Conservation (phyloP, 2,888 invertebrate genomes). For the Caenorhabditis sp. region DNA sequence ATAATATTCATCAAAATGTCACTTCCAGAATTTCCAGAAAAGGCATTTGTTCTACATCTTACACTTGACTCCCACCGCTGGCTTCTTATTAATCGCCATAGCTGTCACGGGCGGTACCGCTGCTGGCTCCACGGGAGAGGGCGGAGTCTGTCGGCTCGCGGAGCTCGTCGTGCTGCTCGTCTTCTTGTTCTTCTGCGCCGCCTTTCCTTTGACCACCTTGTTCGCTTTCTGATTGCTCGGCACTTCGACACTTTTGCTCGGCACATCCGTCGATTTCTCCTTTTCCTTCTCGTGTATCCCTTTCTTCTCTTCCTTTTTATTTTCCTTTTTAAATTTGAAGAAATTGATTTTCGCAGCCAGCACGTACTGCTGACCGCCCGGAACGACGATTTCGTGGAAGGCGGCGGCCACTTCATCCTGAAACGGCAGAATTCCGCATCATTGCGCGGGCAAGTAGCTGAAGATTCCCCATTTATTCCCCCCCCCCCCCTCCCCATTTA, state of each 20-base stretch:
- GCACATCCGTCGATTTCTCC: conserved; percentile 7
- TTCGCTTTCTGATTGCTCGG: conserved; percentile 5
- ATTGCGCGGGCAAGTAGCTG: too few relatives aligned
- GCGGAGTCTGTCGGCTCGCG: conserved; percentile 13
- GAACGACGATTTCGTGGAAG: conserved; percentile 19
- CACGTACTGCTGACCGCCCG: conserved; percentile 20
- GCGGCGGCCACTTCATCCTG: conserved; percentile 7
- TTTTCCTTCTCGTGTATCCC: background rate
- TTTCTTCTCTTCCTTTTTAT: conserved; percentile 2
- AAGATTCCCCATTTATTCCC: too few relatives aligned
- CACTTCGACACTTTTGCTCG: conserved; percentile 10
- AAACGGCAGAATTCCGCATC: too few relatives aligned
- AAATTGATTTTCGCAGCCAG: background rate
- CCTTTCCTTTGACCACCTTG: background rate
- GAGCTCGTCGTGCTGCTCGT: conserved; percentile 34
- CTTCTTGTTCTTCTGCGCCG: conserved; percentile 6
- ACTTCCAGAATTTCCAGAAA: too few relatives aligned
- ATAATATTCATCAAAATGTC: too few relatives aligned
- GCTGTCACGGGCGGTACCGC: too few relatives aligned
- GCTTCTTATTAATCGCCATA: too few relatives aligned
- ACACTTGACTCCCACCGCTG: too few relatives aligned
- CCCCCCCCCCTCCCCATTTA: too few relatives aligned
- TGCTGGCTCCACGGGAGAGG: too few relatives aligned
- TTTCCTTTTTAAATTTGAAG: background rate
- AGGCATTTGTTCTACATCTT: too few relatives aligned